phyloP scores from a whole-genome alignment of 2,888 invertebrate genomes.

The Deilephila porcellus region DNA sequence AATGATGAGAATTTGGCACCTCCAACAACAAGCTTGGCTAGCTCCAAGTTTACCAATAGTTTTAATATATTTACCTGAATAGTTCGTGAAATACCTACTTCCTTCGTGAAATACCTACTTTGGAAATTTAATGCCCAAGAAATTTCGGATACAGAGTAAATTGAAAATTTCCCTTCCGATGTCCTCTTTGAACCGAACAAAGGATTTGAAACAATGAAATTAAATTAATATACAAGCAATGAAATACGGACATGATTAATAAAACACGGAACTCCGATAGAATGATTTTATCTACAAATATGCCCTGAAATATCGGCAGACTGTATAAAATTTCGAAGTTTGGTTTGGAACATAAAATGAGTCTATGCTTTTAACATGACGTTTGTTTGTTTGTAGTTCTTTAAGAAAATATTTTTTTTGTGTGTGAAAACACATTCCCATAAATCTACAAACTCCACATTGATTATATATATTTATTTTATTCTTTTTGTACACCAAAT shows the following conservation, averaged over 20 bases:
- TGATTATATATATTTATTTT: too few relatives aligned
- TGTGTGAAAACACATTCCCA: too few relatives aligned
- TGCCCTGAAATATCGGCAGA: neutral
- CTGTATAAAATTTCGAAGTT: neutral
- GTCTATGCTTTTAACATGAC: too few relatives aligned
- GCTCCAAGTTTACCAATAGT: too few relatives aligned
- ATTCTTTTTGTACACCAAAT: too few relatives aligned
- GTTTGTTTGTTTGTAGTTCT: too few relatives aligned
- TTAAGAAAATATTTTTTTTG: too few relatives aligned
- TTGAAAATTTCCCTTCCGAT: neutral
- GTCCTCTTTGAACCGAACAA: neutral
- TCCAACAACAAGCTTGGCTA: neutral
- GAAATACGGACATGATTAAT: neutral
- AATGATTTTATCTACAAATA: neutral
- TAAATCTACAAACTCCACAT: too few relatives aligned
- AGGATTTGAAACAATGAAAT: slow-evolving; percentile 1
- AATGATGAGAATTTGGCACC: neutral
- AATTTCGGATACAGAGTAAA: slow-evolving; percentile 1
- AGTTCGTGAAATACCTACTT: too few relatives aligned
- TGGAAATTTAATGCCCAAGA: neutral
- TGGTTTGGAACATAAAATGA: neutral
- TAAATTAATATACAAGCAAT: neutral
- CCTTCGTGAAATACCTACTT: neutral
- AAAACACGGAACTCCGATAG: neutral
- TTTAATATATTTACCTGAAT: slow-evolving; percentile 4